phyloP scores from a whole-genome alignment of 2,888 invertebrate genomes.

The Chloroclystis v-ata region DNA sequence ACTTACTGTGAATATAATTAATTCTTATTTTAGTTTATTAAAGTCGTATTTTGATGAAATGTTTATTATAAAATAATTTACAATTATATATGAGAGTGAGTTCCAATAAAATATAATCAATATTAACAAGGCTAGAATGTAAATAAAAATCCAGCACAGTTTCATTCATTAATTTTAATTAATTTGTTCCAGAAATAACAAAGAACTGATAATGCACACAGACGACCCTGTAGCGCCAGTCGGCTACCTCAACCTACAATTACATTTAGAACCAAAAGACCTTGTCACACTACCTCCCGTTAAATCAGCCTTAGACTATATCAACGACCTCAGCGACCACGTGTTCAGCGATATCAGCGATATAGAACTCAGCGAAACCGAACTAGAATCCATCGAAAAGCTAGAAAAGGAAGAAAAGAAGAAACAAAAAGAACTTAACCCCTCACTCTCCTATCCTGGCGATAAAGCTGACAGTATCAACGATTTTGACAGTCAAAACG shows the following conservation, averaged over 20 bases:
- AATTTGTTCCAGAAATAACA: conserved; percentile 82
- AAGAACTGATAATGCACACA: conserved; percentile 91
- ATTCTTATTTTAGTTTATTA: too few relatives aligned
- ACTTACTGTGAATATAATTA: too few relatives aligned
- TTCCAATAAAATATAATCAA: too few relatives aligned
- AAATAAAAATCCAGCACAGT: too few relatives aligned
- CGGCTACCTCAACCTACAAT: conserved; percentile 93
- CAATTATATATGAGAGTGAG: too few relatives aligned
- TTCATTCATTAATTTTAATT: too few relatives aligned
- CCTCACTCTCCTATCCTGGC: conserved; percentile 58
- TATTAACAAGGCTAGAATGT: too few relatives aligned
- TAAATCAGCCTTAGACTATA: conserved; percentile 79
- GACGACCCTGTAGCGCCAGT: conserved; percentile 96
- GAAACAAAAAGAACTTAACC: conserved; percentile 64
- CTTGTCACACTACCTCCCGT: conserved; percentile 64
- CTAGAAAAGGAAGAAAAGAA: conserved; percentile 68
- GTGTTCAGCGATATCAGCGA: conserved; percentile 82
- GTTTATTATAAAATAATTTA: too few relatives aligned
- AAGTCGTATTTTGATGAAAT: too few relatives aligned
- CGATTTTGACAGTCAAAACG: conserved; percentile 43
- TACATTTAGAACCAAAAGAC: conserved; percentile 86
- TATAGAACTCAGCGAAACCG: conserved; percentile 80
- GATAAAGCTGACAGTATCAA: conserved; percentile 47
- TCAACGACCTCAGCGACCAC: conserved; percentile 80
- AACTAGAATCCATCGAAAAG: conserved; percentile 79